Percentiles rank a stretch among this genome's conserved stretches.
Conservation (phyloP, 2,797 vertebrate species). For the Eulemur mongoz region DNA sequence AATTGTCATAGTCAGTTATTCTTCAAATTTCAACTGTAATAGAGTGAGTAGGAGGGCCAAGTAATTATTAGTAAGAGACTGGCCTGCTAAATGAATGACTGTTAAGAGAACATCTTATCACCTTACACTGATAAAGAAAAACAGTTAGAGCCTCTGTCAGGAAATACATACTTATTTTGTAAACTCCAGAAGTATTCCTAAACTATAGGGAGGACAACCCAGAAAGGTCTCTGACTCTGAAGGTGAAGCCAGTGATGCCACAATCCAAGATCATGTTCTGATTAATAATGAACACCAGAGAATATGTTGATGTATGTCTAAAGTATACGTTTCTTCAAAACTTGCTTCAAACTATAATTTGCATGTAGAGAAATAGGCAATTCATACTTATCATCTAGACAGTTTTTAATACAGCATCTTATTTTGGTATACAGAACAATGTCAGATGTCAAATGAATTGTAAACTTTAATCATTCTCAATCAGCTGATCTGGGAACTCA, state of each 20-base stretch:
- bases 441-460: not conserved
- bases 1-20: not conserved
- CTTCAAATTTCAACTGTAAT: not conserved
- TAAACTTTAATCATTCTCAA: conserved; percentile 13
- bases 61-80: not conserved
- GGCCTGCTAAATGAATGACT: not conserved
- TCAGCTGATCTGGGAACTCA: not conserved
- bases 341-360: not conserved
- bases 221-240: not conserved
- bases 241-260: not conserved
- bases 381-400: not conserved
- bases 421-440: not conserved
- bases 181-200: not conserved
- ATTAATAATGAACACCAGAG: not conserved
- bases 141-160: not conserved
- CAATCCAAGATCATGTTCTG: not conserved
- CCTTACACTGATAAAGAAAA: conserved; percentile 2
- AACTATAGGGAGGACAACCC: not conserved
- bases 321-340: not conserved
- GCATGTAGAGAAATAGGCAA: not conserved
- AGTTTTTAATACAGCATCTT: not conserved
- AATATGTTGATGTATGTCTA: not conserved
- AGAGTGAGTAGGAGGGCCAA: not conserved
- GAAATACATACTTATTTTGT: not conserved
- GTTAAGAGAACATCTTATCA: not conserved